Conservation (phyloP, 2,888 invertebrate species). For the Nyleta sp. region DNA sequence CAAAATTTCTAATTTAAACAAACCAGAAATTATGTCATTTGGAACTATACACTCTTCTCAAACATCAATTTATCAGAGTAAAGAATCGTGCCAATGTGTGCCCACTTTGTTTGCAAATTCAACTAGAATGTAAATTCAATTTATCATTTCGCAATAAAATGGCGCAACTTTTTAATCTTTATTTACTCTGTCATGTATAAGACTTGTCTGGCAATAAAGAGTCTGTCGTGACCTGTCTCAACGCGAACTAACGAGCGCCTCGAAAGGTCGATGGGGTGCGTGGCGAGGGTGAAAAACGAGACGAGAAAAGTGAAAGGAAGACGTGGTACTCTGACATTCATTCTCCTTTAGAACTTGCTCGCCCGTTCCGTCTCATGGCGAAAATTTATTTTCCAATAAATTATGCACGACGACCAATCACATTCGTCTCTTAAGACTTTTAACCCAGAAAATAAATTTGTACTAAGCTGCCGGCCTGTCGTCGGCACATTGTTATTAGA, state of each 20-base stretch:
- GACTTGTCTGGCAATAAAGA: constrained; percentile 59
- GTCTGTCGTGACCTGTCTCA: constrained; percentile 69
- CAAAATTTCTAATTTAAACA: constrained; percentile 1
- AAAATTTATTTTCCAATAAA: constrained; percentile 65
- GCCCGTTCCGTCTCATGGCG: constrained; percentile 45
- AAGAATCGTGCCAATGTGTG: background rate
- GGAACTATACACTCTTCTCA: background rate
- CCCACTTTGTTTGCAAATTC: constrained; percentile 3
- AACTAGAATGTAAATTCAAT: constrained; percentile 35
- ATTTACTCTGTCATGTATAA: constrained; percentile 57
- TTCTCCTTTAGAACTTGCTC: constrained; percentile 55
- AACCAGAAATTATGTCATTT: background rate
- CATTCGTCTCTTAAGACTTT: constrained; percentile 61
- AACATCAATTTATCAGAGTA: background rate
- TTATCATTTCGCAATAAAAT: constrained; percentile 45
- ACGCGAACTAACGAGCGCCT: constrained; percentile 64
- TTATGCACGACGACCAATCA: constrained; percentile 61
- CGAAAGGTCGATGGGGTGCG: constrained; percentile 66
- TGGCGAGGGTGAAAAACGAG: constrained; percentile 64
- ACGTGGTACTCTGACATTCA: constrained; percentile 59
- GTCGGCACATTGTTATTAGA: constrained; percentile 54
- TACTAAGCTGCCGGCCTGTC: constrained; percentile 55
- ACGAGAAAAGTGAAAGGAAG: constrained; percentile 62
- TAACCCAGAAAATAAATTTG: constrained; percentile 56
- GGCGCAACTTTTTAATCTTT: constrained; percentile 53